These are phyloP conservation scores for Gymnocheta viridis DNA, from an alignment of 2,888 invertebrate genomes.

Conservation along the genomic window DNA sequence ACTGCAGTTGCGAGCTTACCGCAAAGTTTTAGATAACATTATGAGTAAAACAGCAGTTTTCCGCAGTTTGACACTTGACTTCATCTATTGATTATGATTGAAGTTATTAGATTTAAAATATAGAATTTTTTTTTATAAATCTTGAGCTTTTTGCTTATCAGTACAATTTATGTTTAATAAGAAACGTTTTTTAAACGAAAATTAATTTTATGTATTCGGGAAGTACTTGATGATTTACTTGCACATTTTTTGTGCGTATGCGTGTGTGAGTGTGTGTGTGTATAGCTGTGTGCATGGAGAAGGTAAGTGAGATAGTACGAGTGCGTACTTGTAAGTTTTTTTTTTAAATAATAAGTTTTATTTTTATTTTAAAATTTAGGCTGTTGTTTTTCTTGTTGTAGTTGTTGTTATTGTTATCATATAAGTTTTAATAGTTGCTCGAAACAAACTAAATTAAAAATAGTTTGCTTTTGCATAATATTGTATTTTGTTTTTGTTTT, in stretches of 20 bases:
- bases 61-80: too few species aligned
- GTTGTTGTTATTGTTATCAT: conserved; percentile 23
- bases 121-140: too few species aligned
- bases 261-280: background rate
- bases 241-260: background rate
- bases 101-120: too few species aligned
- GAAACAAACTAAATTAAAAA: conserved; percentile 47
- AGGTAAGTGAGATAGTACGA: background rate
- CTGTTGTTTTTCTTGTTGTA: background rate
- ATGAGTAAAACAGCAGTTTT: too few species aligned
- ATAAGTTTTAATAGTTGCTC: conserved; percentile 21
- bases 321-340: background rate
- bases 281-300: too few species aligned
- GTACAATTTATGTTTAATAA: too few species aligned
- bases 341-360: background rate
- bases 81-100: too few species aligned
- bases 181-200: too few species aligned
- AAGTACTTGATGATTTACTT: background rate
- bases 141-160: too few species aligned
- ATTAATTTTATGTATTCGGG: background rate
- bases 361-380: background rate
- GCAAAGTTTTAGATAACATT: too few species aligned
- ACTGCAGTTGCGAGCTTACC: too few species aligned
- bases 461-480: conserved; percentile 39
- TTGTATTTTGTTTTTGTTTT: conserved; percentile 20